Evolutionary conservation across 2,797 vertebrate species (phyloP), one percentile per base, ranked within the genome.

Genomic region (Sciurus carolinensis): DNA sequence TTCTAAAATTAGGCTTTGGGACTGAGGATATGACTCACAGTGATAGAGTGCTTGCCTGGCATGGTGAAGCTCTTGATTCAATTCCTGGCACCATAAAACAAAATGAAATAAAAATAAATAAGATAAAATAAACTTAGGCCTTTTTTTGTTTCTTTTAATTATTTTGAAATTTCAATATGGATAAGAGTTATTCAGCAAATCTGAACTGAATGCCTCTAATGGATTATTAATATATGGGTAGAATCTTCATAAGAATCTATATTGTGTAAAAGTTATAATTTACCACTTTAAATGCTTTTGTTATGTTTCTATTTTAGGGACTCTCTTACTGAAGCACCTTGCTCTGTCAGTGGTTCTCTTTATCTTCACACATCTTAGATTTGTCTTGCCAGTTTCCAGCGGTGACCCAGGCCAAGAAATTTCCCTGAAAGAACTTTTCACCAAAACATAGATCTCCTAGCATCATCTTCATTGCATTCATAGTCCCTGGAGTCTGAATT

Each of bases 161-260:
- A 66, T 72, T 42, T 69, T 91, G 44, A 69, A 80, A 86, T 42
- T 87, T 3, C 14, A 87, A 26, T 69, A 79, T 72, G 69, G 73
- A 72, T 77, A 73, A 93, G 52, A 83, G 39, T 72, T 44, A 92
- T 72, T 85, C 26, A 82, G 26, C 14, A 50, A 87, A 39, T 87
- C 80, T 59, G n/a, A 80, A 44, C 75, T 96, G n/a, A 94, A 36
- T 86, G 11, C 28, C 28, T 62, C 50, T 89, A 44, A 64, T 83
- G 10, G 24, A 62, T 89, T 73, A 28, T 59, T 73, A 84, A 72
- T 20, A 85, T 54, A 47, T 84, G 67, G n/a, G 20, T 67, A 69
- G 28, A 33, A 92, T 87, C 76, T 54, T 81, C 81, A 26, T 30
- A 20, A 36, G 14, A 72, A 57, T 67, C 54, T 39, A 12, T 36